Base-by-base conservation (phyloP, 1,140 invertebrate species). In the Monomorium pharaonis region DNA sequence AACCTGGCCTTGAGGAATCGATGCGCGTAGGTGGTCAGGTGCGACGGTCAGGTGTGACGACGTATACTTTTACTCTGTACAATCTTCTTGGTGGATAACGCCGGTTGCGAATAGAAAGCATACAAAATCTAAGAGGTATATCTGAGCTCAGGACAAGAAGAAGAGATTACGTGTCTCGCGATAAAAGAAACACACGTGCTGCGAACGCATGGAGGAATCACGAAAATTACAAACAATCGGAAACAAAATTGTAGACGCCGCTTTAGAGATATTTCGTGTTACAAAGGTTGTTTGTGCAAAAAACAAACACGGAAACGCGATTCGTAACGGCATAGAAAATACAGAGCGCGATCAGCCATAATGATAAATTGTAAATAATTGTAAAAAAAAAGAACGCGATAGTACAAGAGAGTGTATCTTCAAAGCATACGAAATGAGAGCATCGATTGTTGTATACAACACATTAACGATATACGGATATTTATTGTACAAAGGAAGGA, bases 71-170 rank as follows among this genome's bases (percentile, higher is more conserved):
- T 58, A 67, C 27, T 30, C 21, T 30, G 18, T 74, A 27, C 16
- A 47, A 83, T 83, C 51, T 83, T 74, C 18, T 51, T 56, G 21
- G 42, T 56, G 21, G 42, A 83, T 83, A 83, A 83, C 27, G 27
- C 27, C 42, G 54, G 18, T 18, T 60, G 9, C 24, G 37, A 70
- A 56, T 60, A 21, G 14, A 83, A 72, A 83, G 78, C 67, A 60
- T 18, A 44, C 16, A 70, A 56, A 74, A n/a, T n/a, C 18, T 3
- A 18, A 44, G n/a, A 70, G 49, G 30, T 2, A 16, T 47, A 67
- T 5, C 9, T 33, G 5, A 58, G 21, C 47, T n/a, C n/a, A 42
- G 27, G 16, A 72, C 24, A 24, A 58, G 33, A 58, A 70, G 56
- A 24, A 9, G 0, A 44, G 18, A 44, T 81, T 56, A 44, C 12